Evolutionary conservation across 2,888 invertebrate genomes (phyloP).

Genomic region (Tubulanus polymorphus): DNA sequence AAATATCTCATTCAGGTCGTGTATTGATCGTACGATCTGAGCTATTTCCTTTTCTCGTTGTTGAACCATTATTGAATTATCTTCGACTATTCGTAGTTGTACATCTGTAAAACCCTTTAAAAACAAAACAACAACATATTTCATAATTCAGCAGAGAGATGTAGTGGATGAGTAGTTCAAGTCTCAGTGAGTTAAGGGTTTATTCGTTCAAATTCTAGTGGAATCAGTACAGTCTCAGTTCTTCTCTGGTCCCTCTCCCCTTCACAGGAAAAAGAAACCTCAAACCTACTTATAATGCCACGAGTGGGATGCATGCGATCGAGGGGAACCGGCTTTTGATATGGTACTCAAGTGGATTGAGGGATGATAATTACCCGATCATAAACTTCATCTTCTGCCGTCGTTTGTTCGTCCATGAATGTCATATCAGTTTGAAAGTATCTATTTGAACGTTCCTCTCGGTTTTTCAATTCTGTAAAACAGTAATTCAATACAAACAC

Average conservation of each 20-base stretch:
- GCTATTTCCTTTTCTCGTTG: conserved; percentile 71
- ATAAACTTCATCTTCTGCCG: conserved; percentile 30
- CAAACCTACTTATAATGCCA: no score
- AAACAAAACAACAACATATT: background rate
- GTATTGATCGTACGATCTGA: conserved; percentile 80
- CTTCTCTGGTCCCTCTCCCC: no score
- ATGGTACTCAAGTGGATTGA: background rate
- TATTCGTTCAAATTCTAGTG: no score
- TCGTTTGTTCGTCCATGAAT: conserved; percentile 31
- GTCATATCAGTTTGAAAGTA: conserved; percentile 68
- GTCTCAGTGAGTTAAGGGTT: no score
- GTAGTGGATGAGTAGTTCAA: no score
- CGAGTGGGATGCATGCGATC: no score
- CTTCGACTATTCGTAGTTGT: conserved; percentile 80
- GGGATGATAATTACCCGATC: conserved; percentile 34
- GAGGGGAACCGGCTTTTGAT: background rate
- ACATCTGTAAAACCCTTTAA: conserved; percentile 53
- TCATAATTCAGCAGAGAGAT: no score
- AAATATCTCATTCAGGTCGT: conserved; percentile 89
- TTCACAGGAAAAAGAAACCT: no score
- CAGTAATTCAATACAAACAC: conserved; percentile 1
- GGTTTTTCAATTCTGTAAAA: conserved; percentile 69
- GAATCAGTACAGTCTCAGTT: no score
- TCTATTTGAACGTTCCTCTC: conserved; percentile 85
- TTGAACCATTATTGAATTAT: conserved; percentile 41